Evolutionary conservation across 2,888 invertebrate species (phyloP).

Genomic region (Margaritifera margaritifera): DNA sequence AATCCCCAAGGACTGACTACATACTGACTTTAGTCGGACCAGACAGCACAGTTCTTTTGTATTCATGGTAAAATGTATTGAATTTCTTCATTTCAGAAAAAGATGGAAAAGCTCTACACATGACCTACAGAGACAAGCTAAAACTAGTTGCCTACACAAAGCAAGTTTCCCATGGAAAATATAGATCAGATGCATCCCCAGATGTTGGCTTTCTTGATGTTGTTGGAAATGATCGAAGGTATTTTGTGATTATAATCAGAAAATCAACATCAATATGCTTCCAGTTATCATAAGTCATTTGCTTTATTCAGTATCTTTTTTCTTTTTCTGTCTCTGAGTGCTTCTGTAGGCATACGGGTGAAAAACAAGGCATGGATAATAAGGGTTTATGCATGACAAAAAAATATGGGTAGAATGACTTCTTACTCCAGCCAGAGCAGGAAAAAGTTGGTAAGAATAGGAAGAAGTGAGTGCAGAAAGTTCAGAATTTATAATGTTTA

Average conservation of each 20-base stretch:
- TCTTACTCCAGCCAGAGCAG: too few species aligned
- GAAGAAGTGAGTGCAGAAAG: too few species aligned
- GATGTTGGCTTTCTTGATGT: slow-evolving; percentile 95
- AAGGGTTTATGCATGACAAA: too few species aligned
- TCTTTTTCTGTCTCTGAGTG: background rate
- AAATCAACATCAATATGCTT: background rate
- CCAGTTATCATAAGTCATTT: background rate
- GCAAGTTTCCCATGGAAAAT: slow-evolving; percentile 87
- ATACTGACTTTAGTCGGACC: too few species aligned
- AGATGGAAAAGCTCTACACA: slow-evolving; percentile 96
- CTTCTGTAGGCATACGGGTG: too few species aligned
- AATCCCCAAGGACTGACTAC: too few species aligned
- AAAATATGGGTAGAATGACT: too few species aligned
- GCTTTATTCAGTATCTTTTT: background rate
- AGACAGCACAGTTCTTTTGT: too few species aligned
- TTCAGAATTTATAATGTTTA: too few species aligned
- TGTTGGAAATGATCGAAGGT: slow-evolving; percentile 92
- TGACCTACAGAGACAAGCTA: slow-evolving; percentile 94
- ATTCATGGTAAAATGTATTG: too few species aligned
- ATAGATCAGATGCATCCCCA: slow-evolving; percentile 78
- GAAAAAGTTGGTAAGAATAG: too few species aligned
- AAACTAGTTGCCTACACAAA: slow-evolving; percentile 93
- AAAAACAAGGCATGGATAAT: too few species aligned
- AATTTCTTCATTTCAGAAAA: slow-evolving; percentile 81
- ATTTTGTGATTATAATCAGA: slow-evolving; percentile 12